Conservation (phyloP, 1,140 invertebrate species). For the Vanessa tameamea region DNA sequence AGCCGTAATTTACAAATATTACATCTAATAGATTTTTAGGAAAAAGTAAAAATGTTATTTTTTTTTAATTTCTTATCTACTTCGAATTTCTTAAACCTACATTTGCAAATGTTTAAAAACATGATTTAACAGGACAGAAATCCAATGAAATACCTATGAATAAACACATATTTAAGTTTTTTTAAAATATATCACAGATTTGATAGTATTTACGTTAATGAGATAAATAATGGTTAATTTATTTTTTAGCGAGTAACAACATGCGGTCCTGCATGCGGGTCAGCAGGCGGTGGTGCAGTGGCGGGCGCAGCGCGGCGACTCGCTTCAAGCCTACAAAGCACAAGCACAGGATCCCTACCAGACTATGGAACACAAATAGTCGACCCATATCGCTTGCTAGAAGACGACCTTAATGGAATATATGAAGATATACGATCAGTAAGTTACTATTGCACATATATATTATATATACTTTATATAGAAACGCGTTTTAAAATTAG, state of each 20-base stretch:
- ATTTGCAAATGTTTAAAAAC: too few relatives aligned
- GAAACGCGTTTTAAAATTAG: too few relatives aligned
- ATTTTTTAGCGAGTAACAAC: slow-evolving; percentile 64
- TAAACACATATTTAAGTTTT: too few relatives aligned
- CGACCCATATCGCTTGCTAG: slow-evolving; percentile 91
- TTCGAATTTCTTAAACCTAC: too few relatives aligned
- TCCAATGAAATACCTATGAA: too few relatives aligned
- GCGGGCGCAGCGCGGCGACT: slow-evolving; percentile 66
- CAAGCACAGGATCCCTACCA: slow-evolving; percentile 87
- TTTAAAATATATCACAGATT: not conserved
- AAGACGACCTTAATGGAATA: slow-evolving; percentile 91
- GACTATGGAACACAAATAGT: slow-evolving; percentile 85
- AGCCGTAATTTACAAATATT: too few relatives aligned
- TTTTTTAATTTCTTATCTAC: too few relatives aligned
- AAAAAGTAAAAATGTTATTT: too few relatives aligned
- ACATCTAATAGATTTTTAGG: too few relatives aligned
- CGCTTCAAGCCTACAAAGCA: slow-evolving; percentile 75
- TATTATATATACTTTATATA: too few relatives aligned
- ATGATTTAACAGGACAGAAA: too few relatives aligned
- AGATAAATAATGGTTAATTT: slow-evolving; percentile 5
- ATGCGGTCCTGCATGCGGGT: slow-evolving; percentile 68
- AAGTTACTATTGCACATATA: slow-evolving; percentile 30
- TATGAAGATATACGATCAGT: slow-evolving; percentile 92
- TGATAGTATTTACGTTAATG: not conserved
- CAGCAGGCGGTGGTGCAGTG: slow-evolving; percentile 47